Percentiles rank a stretch among this genome's conserved stretches.
Conservation (phyloP, 2,888 invertebrate genomes). For the Salticus scenicus region DNA sequence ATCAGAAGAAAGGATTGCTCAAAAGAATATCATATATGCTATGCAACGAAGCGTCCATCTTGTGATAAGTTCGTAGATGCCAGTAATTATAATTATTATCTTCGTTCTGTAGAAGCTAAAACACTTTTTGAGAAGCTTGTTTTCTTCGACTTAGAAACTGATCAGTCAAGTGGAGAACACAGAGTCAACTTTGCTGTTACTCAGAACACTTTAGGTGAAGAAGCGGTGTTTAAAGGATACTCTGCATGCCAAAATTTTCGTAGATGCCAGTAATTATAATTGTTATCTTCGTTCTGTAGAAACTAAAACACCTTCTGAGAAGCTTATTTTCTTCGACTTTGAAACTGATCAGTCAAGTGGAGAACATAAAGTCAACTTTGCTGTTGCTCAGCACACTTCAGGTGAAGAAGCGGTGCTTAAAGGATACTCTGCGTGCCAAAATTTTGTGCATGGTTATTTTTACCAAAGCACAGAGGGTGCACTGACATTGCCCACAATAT, state of each 20-base stretch:
- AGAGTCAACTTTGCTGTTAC: constrained; percentile 20
- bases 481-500: constrained; percentile 33
- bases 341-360: neutral
- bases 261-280: neutral
- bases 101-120: no score
- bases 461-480: constrained; percentile 2
- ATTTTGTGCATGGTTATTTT: constrained; percentile 23
- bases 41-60: neutral
- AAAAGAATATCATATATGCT: constrained; percentile 10
- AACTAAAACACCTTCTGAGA: no score
- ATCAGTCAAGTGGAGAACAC: constrained; percentile 25
- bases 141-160: no score
- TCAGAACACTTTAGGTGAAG: neutral
- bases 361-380: constrained; percentile 28
- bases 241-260: neutral
- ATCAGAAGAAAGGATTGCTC: no score
- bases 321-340: no score
- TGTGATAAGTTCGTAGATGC: no score
- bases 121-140: neutral
- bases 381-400: neutral
- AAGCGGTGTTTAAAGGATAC: constrained; percentile 15
- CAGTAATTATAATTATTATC: neutral
- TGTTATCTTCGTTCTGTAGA: no score
- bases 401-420: constrained; percentile 1
- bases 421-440: neutral